Conservation (phyloP, 2,113 vertebrate species). For the Vulpes lagopus region DNA sequence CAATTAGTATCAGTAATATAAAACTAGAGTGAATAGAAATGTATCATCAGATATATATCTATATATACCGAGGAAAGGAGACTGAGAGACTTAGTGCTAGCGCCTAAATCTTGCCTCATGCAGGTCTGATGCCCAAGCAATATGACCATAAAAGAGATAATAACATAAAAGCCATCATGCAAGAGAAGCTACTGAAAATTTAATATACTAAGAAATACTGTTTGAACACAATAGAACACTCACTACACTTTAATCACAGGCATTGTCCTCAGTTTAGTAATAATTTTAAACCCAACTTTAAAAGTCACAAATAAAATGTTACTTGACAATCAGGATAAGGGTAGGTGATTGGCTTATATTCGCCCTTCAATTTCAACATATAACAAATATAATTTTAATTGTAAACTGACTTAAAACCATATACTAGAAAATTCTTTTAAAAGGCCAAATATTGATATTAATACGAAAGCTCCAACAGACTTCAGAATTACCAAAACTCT, state of each 20-base stretch:
- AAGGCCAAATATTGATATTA: background rate
- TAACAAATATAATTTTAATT: constrained; percentile 53
- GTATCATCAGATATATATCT: constrained; percentile 33
- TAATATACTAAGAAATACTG: constrained; percentile 39
- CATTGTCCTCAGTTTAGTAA: constrained; percentile 37
- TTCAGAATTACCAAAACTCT: constrained; percentile 34
- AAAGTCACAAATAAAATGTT: constrained; percentile 48
- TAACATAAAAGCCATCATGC: constrained; percentile 85
- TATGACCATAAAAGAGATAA: constrained; percentile 75
- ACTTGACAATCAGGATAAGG: constrained; percentile 33
- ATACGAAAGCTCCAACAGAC: constrained; percentile 24
- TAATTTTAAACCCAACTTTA: constrained; percentile 49
- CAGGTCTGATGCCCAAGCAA: constrained; percentile 82
- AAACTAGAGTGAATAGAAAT: constrained; percentile 59
- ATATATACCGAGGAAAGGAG: constrained; percentile 75
- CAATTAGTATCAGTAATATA: constrained; percentile 44
- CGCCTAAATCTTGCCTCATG: constrained; percentile 80
- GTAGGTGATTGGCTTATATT: background rate
- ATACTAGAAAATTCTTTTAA: constrained; percentile 36
- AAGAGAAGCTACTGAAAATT: constrained; percentile 76
- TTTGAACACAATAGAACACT: constrained; percentile 26
- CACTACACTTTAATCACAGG: constrained; percentile 55
- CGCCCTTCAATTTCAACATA: constrained; percentile 56
- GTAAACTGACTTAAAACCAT: constrained; percentile 48
- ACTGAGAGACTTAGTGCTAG: constrained; percentile 86